Evolutionary conservation across 2,797 vertebrate species (phyloP).

Genomic region (Naso thynnoides): DNA sequence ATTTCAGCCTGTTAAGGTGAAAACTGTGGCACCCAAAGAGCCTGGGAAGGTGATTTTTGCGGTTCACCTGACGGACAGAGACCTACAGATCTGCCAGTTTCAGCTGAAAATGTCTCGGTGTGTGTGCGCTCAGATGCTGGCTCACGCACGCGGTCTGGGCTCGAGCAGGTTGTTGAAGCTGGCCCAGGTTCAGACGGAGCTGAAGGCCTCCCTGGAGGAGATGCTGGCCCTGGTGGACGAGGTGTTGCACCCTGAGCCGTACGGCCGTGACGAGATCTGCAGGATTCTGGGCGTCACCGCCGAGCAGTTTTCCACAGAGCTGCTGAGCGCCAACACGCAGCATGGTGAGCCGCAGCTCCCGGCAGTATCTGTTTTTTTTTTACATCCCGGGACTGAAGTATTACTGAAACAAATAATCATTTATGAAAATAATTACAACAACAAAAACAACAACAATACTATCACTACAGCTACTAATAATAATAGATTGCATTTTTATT

Average conservation of each 20-base stretch:
- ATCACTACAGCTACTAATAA: too few relatives aligned
- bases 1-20: too few relatives aligned
- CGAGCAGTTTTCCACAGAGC: conserved; percentile 86
- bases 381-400: background rate
- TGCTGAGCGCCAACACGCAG: conserved; percentile 91
- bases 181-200: conserved; percentile 87
- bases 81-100: too few relatives aligned
- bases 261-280: conserved; percentile 93
- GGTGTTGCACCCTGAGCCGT: conserved; percentile 91
- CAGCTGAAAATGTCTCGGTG: background rate
- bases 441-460: too few relatives aligned
- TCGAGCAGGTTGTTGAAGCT: conserved; percentile 85
- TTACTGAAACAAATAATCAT: background rate
- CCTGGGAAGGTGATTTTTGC: too few relatives aligned
- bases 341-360: conserved; percentile 83
- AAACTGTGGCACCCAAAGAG: too few relatives aligned
- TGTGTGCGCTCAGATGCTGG: conserved; percentile 87
- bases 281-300: conserved; percentile 86
- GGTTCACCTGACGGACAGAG: too few relatives aligned
- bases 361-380: background rate
- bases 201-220: conserved; percentile 88
- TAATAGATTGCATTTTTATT: too few relatives aligned
- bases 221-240: conserved; percentile 91
- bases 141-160: conserved; percentile 87
- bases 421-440: too few relatives aligned